Conservation (phyloP, 2,888 invertebrate species). For the Megamerina dolium region DNA sequence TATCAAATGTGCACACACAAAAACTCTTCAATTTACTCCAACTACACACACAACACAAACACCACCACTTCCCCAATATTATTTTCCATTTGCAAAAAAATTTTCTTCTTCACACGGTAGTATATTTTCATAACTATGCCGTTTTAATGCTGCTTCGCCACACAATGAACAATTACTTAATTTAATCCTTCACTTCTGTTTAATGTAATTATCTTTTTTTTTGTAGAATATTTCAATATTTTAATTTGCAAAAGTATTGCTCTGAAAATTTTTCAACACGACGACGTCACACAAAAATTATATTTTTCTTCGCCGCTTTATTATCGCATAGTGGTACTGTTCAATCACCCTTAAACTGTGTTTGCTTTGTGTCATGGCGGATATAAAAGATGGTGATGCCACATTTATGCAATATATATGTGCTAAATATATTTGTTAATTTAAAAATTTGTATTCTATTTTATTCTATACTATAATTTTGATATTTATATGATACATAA, state of each 20-base stretch:
- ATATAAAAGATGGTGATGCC: not conserved
- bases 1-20: no score
- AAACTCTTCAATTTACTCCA: no score
- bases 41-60: constrained; percentile 27
- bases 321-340: constrained; percentile 10
- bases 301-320: constrained; percentile 26
- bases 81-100: constrained; percentile 36
- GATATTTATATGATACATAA: no score
- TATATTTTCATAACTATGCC: constrained; percentile 38
- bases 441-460: no score
- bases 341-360: no score
- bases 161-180: constrained; percentile 1
- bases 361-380: constrained; percentile 21
- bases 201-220: not conserved
- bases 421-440: no score
- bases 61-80: constrained; percentile 23
- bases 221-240: constrained; percentile 10
- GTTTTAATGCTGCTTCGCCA: constrained; percentile 10
- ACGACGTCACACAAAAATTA: constrained; percentile 23
- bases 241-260: constrained; percentile 3
- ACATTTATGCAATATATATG: no score
- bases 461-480: no score
- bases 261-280: constrained; percentile 18
- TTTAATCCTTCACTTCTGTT: not conserved
- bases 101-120: constrained; percentile 28